Conservation (phyloP, 1,140 invertebrate species). For the Halesus radiatus region DNA sequence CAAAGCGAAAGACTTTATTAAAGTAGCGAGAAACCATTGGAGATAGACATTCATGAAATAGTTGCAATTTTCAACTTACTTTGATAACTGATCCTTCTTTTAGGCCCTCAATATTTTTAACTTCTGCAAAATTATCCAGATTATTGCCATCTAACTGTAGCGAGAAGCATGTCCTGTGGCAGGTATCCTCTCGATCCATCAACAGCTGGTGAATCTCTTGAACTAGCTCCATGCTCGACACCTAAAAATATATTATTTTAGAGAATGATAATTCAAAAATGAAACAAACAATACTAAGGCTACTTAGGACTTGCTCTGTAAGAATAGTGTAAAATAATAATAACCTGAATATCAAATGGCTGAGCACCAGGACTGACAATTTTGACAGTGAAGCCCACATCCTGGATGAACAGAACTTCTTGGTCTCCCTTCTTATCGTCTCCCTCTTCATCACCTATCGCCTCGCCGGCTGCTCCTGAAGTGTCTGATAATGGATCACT, state of each 20-base stretch:
- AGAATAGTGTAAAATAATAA: background rate
- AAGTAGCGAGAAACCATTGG: too few relatives aligned
- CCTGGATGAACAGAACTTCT: constrained; percentile 93
- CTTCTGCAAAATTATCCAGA: constrained; percentile 97
- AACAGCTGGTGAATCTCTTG: constrained; percentile 98
- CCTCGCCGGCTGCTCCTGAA: constrained; percentile 59
- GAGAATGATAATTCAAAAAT: background rate
- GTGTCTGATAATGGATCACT: constrained; percentile 14
- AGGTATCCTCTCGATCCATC: constrained; percentile 98
- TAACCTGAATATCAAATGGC: constrained; percentile 91
- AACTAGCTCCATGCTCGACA: constrained; percentile 97
- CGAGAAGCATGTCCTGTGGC: constrained; percentile 97
- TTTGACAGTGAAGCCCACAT: constrained; percentile 93
- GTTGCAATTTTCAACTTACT: constrained; percentile 65
- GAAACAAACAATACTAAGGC: too few relatives aligned
- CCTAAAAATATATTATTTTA: constrained; percentile 68
- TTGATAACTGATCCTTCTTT: constrained; percentile 96
- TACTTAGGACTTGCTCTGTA: too few relatives aligned
- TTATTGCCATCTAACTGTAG: constrained; percentile 94
- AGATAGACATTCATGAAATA: too few relatives aligned
- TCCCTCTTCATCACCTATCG: constrained; percentile 70
- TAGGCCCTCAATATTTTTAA: constrained; percentile 95
- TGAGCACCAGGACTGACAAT: constrained; percentile 91
- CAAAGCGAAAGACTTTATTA: too few relatives aligned
- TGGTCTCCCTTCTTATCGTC: constrained; percentile 77